Evolutionary conservation across 2,797 vertebrate species (phyloP), one percentile per base, ranked within the genome.

Genomic region (Gouania willdenowi): DNA sequence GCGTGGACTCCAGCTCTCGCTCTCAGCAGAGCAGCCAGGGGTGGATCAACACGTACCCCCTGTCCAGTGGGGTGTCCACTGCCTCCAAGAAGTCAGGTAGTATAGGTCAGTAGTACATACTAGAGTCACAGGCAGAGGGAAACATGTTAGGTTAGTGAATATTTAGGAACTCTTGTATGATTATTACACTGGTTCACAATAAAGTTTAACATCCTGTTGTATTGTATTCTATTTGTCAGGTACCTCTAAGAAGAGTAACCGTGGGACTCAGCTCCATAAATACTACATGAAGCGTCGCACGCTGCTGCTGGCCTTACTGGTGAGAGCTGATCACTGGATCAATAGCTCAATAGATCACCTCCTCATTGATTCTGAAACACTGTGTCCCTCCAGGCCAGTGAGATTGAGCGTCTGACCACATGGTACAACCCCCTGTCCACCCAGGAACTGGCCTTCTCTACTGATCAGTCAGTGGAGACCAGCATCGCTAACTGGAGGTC

Each of bases 201-300:
- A n/a, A n/a, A 5, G 15, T 19, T 9, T n/a, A 5, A 30, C 9
- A 6, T 44, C 3, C n/a, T 30, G 8, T 38, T n/a, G n/a, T n/a
- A n/a, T n/a, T n/a, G n/a, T n/a, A n/a, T 25, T 20, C 31, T 40
- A 1, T 16, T 10, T 10, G 10, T 6, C 19, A 98, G 94, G 95
- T 6, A 86, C 92, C 68, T 94, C 95, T 9, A 98, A 98, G 87
- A 98, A 98, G 75, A 96, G 91, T 4, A 98, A 94, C 85, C 70
- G 94, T 60, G 95, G 94, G 5, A 95, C 94, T 0, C 95, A 98
- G 75, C 86, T 98, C 0, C 95, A 98, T 76, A 98, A 97, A 60
- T 98, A 98, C 82, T 98, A 98, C 82, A 98, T 98, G 94, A 98
- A 97, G 8, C 90, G 95, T 32, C 88, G 95, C 57, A 97, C 93